A percentile compares a stretch with the other conserved stretches of the same genome.
Conservation (phyloP, 2,113 vertebrate genomes). For the Vimba vimba region DNA sequence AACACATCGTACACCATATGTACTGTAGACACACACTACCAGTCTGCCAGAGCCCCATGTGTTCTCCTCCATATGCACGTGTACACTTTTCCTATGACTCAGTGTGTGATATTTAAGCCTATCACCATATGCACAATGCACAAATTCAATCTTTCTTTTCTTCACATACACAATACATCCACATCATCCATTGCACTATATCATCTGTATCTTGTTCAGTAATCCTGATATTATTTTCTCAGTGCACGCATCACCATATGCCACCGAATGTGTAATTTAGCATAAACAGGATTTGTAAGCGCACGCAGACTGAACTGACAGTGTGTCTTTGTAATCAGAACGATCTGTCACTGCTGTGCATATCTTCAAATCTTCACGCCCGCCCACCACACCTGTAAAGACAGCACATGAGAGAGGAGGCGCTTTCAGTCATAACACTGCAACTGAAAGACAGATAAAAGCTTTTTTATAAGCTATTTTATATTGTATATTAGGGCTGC, state of each 20-base stretch:
- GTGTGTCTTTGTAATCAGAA: conserved; percentile 28
- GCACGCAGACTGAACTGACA: conserved; percentile 10
- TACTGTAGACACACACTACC: conserved; percentile 24
- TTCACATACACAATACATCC: neutral
- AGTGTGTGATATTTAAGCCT: conserved; percentile 1
- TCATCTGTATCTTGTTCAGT: conserved; percentile 4
- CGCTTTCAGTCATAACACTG: neutral
- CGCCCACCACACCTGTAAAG: neutral
- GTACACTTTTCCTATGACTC: conserved; percentile 54
- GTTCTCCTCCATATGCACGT: conserved; percentile 49
- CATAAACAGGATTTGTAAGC: conserved; percentile 22
- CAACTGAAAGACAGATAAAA: neutral
- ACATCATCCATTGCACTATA: neutral
- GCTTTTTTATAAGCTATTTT: too few relatives aligned
- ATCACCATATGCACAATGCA: conserved; percentile 50
- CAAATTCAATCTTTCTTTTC: neutral
- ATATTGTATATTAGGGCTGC: too few relatives aligned
- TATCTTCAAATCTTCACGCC: conserved; percentile 21
- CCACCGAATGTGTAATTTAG: conserved; percentile 19
- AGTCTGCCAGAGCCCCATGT: neutral
- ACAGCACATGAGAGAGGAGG: neutral
- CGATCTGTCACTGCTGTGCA: neutral
- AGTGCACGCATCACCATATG: neutral
- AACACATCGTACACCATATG: conserved; percentile 54
- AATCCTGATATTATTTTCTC: conserved; percentile 31